These are phyloP conservation scores for Acanthacorydalis orientalis DNA, from an alignment of 2,888 invertebrate species.

Conservation along the genomic window DNA sequence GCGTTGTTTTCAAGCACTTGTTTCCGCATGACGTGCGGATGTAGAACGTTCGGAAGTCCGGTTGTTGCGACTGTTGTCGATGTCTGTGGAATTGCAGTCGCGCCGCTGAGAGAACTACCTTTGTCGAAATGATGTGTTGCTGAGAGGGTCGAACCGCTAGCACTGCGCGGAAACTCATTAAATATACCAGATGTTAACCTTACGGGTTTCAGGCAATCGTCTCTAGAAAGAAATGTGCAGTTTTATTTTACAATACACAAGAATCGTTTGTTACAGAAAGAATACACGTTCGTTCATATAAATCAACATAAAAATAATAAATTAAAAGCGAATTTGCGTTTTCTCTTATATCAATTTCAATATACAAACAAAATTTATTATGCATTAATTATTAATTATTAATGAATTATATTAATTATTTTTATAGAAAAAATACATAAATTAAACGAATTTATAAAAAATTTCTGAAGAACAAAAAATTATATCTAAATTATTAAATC, in stretches of 20 bases:
- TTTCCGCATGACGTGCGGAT: conserved; percentile 19
- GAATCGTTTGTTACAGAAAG: too few species aligned
- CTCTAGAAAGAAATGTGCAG: conserved; percentile 22
- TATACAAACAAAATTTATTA: too few species aligned
- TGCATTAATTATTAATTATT: too few species aligned
- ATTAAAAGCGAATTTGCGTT: too few species aligned
- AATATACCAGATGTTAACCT: conserved; percentile 28
- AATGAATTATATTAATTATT: too few species aligned
- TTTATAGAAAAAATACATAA: too few species aligned
- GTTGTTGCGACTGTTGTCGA: conserved; percentile 8
- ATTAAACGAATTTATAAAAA: too few species aligned
- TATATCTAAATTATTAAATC: too few species aligned
- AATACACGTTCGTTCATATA: too few species aligned
- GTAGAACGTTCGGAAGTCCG: conserved; percentile 10
- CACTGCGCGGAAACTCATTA: conserved; percentile 13
- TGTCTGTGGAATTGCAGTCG: background rate
- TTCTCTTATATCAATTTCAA: too few species aligned
- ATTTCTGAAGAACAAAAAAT: too few species aligned
- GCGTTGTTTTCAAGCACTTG: conserved; percentile 15
- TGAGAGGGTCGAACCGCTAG: conserved; percentile 1
- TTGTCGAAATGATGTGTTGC: background rate
- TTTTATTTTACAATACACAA: background rate
- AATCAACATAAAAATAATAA: too few species aligned
- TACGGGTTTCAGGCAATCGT: conserved; percentile 24
- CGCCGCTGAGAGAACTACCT: background rate